Base-by-base conservation (phyloP, 2,113 vertebrate species). In the Nibea coibor region DNA sequence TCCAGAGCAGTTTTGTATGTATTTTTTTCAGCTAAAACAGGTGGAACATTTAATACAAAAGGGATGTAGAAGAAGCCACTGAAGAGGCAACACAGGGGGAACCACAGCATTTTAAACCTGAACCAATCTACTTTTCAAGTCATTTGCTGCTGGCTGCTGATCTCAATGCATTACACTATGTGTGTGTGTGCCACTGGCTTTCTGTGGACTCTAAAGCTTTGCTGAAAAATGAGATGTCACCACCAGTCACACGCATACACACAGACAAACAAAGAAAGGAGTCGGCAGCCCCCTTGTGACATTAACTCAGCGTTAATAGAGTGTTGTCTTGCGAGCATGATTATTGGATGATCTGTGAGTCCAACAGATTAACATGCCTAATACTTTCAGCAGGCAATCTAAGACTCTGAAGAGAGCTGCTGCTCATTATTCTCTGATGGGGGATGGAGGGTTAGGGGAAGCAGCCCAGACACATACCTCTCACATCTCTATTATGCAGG, bases 351-450 rank as follows among this genome's bases (percentile, higher is more conserved):
- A 96, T 94, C 93, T 95, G 92, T 91, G 93, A 93, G 85, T 90
- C 93, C 91, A 95, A 93, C 91, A 95, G 94, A 96, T 96, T 96
- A 95, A 93, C 93, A 93, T 90, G 86, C 87, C 82, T 94, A 94
- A 95, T 94, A 92, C 92, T 91, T 87, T 93, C 90, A 93, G 91
- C 93, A 92, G 92, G 86, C 92, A 91, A 92, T 93, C 90, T 93
- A 91, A 93, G 91, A 80, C 88, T 91, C 79, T 75, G 84, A 87
- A 67, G 82, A 86, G 87, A 91, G 83, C 81, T 71, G 80, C 89
- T 88, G 80, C 86, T 94, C 92, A 94, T 93, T 92, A 92, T 85
- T 85, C 74, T 68, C 43, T 75, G 62, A 51, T 57, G 65, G 50
- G 62, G 54, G 59, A 20, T 16, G 28, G 16, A 39, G 22, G 42